Conservation (phyloP, 37 sponge, comb jelly and placozoan genomes). For the Aplysina aerophoba region DNA sequence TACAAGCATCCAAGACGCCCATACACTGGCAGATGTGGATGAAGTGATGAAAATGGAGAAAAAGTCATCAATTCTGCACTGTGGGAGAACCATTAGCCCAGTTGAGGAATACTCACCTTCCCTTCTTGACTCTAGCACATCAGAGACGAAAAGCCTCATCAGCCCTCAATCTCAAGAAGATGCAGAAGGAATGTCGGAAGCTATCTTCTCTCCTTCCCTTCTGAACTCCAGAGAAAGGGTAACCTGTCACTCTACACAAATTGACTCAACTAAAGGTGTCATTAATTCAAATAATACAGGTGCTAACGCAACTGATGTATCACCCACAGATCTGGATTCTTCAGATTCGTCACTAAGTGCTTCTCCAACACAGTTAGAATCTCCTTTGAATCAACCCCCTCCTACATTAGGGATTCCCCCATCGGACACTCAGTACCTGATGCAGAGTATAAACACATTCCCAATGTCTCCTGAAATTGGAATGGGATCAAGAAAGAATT, state of each 20-base stretch:
- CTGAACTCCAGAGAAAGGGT: background rate
- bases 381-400: no score
- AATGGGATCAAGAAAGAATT: background rate
- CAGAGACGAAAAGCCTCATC: background rate
- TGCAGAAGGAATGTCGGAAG: background rate
- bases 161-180: background rate
- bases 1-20: no score
- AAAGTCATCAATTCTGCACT: no score
- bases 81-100: background rate
- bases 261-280: no score
- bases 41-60: no score
- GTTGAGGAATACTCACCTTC: conserved; percentile 1
- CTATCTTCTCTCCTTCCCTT: conserved; percentile 12
- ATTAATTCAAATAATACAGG: no score
- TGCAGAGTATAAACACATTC: background rate
- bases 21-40: no score
- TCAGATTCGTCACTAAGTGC: no score
- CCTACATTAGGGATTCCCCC: background rate
- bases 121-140: background rate
- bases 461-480: conserved; percentile 17
- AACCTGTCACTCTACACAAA: no score
- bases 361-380: no score
- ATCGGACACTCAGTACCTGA: conserved; percentile 1
- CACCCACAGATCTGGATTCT: no score
- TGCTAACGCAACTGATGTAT: no score